Evolutionary conservation across 2,888 invertebrate genomes (phyloP), one percentile per base, ranked within the genome.

Genomic region (Ferrisia virgata): DNA sequence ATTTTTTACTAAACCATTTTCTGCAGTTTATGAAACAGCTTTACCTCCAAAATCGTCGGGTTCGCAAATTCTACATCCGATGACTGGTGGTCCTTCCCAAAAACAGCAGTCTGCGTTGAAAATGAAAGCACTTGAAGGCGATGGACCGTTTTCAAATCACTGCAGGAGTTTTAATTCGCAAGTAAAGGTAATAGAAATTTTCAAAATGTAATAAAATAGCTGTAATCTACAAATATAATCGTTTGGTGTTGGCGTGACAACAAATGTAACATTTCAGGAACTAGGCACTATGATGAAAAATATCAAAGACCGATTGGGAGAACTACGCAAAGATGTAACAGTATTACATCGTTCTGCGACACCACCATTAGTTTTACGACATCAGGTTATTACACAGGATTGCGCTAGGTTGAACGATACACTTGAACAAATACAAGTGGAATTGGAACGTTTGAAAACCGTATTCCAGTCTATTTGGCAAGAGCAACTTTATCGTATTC

Each of bases 391-490:
- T 13, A 86, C 87, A 15, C 86, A 91, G 82, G 92, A 92, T 87
- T 92, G 92, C 87, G 88, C 91, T 15, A 86, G 91, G 72, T 87
- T 93, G 58, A 92, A 92, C 86, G 91, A 92, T 85, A 92, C 91
- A 85, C 87, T 92, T 69, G 92, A 92, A 86, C 89, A 91, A 85
- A 92, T 92, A 87, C 91, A 92, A 86, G 89, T 90, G 53, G 92
- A 92, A 87, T 87, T 92, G 85, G 92, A 92, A 85, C 89, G 91
- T 78, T 89, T 92, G 87, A 89, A 91, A 84, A 89, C 90, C 6
- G 89, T 91, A 5, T 92, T 93, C 86, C 92, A 92, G 86, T 89
- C 92, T 78, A 90, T 93, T 1, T 94, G 94, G 94, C 93, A 94
- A 87, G 93, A 93, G 87, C 93, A 93, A 87, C 88, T 93, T 33